These are phyloP conservation scores for Stegophylla sp. DNA, from an alignment of 2,888 invertebrate genomes.

Conservation along the genomic window DNA sequence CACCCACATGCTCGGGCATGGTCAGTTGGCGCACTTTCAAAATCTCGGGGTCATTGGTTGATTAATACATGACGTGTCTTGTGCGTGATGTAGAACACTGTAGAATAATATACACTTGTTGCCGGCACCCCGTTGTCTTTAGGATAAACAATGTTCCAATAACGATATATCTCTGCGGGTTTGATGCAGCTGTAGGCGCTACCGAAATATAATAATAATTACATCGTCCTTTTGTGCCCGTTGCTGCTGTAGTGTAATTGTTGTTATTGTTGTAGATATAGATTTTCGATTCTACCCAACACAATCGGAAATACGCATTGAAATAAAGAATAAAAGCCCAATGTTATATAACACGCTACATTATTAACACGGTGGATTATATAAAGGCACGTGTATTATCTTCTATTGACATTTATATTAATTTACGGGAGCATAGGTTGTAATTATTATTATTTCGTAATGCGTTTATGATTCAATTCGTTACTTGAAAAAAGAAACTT, in stretches of 20 bases:
- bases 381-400: too few relatives aligned
- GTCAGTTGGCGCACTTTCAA: slow-evolving; percentile 52
- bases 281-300: not conserved
- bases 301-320: not conserved
- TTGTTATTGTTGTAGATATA: not conserved
- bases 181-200: not conserved
- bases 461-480: too few relatives aligned
- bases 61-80: slow-evolving; percentile 42
- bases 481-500: too few relatives aligned
- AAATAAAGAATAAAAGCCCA: too few relatives aligned
- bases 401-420: too few relatives aligned
- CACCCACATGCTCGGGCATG: slow-evolving; percentile 34
- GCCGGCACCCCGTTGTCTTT: slow-evolving; percentile 31
- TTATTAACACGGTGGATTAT: too few relatives aligned
- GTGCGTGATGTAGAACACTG: slow-evolving; percentile 12
- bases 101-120: too few relatives aligned
- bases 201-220: slow-evolving; percentile 15
- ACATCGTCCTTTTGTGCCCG: slow-evolving; percentile 9
- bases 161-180: not conserved
- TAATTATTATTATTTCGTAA: too few relatives aligned
- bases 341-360: too few relatives aligned
- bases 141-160: slow-evolving; percentile 35
- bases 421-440: too few relatives aligned
- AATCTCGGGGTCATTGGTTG: slow-evolving; percentile 54
- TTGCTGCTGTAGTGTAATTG: too few relatives aligned